A percentile compares a stretch with the other conserved stretches of the same genome.
Evolutionary conservation across 2,113 vertebrate species (phyloP).

Genomic region (Mesocricetus auratus): DNA sequence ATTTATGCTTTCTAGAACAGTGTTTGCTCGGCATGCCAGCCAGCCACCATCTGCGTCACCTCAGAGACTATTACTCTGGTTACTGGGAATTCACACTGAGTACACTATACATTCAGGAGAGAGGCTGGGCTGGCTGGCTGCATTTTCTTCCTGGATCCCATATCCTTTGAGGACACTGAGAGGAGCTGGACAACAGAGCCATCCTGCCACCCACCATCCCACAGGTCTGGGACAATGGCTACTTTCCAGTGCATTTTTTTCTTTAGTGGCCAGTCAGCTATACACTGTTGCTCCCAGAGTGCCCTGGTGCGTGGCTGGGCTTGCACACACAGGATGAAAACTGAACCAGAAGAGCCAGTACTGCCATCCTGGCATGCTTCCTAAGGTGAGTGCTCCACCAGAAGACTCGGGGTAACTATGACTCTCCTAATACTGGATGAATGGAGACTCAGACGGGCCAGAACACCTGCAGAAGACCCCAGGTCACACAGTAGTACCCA

Average conservation of each 20-base stretch:
- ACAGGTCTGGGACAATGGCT: neutral
- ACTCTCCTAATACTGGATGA: neutral
- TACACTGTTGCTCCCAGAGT: neutral
- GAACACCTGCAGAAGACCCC: neutral
- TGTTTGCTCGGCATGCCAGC: conserved; percentile 72
- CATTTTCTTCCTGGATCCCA: neutral
- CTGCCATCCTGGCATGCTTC: neutral
- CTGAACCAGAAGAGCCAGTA: neutral
- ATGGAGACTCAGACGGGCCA: neutral
- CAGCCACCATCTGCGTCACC: conserved; percentile 67
- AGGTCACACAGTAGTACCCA: neutral
- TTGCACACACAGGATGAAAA: neutral
- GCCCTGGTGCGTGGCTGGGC: neutral
- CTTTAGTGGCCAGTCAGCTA: neutral
- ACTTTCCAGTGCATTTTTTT: neutral
- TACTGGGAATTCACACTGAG: conserved; percentile 73
- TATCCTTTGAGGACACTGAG: neutral
- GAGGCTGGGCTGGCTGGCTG: neutral
- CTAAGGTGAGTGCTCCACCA: neutral
- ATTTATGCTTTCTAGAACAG: conserved; percentile 81
- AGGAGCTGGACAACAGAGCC: neutral
- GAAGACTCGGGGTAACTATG: neutral
- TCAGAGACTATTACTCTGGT: conserved; percentile 79
- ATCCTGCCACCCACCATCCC: neutral
- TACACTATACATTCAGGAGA: conserved; percentile 24